phyloP scores from a whole-genome alignment of 2,113 vertebrate genomes.

The Mus musculus region DNA sequence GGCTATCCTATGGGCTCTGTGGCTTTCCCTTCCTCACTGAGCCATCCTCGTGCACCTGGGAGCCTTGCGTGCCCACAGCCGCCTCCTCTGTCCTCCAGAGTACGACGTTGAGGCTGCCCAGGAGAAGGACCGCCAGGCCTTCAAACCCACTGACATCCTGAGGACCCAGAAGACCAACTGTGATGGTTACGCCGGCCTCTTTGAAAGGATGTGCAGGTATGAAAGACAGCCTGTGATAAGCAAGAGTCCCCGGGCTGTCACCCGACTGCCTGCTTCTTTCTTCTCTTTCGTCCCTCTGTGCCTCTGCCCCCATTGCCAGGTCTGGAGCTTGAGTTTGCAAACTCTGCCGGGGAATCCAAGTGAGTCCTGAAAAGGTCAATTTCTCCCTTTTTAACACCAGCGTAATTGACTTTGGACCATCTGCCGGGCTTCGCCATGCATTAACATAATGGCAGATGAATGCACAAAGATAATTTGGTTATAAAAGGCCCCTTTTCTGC shows the following conservation, averaged over 20 bases:
- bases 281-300: not conserved
- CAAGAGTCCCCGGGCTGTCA: rapidly evolving
- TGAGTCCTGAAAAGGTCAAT: conserved; percentile 88
- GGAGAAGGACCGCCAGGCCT: conserved; percentile 83
- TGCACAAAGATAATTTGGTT: conserved; percentile 87
- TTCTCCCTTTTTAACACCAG: conserved; percentile 75
- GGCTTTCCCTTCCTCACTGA: not conserved
- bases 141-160: conserved; percentile 85
- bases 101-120: conserved; percentile 88
- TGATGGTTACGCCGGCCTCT: conserved; percentile 89
- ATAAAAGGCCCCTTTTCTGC: conserved; percentile 81
- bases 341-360: conserved; percentile 81
- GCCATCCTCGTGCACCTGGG: not conserved
- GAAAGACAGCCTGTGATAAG: not conserved
- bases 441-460: conserved; percentile 90
- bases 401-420: conserved; percentile 89
- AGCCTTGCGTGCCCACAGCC: not conserved
- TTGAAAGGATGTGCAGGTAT: conserved; percentile 92
- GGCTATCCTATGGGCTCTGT: rapidly evolving
- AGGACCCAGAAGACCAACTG: conserved; percentile 88
- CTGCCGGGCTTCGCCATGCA: conserved; percentile 85
- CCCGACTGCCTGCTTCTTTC: not conserved
- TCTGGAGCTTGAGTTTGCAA: conserved; percentile 79
- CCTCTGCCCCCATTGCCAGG: conserved; percentile 64
- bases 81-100: conserved; percentile 81